Conservation (phyloP, 35 echinoderm and acorn worm species). For the Chiridota heheva region DNA sequence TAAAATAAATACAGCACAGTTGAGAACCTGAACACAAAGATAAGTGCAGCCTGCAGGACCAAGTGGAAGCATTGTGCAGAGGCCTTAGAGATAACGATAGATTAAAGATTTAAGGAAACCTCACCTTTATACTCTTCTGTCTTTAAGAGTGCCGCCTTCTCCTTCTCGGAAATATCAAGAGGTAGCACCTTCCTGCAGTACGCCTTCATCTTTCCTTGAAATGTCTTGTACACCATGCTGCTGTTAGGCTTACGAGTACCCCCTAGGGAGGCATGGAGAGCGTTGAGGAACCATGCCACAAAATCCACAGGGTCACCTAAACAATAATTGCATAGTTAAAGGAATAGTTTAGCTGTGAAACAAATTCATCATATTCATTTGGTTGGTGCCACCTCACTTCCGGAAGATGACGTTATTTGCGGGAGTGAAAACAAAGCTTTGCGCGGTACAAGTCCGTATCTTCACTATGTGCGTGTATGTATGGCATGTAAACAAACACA, state of each 20-base stretch:
- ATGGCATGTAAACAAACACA: too few relatives aligned
- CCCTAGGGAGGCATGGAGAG: conserved; percentile 77
- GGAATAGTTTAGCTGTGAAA: too few relatives aligned
- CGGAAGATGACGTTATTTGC: background rate
- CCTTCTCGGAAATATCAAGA: conserved; percentile 75
- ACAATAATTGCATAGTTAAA: background rate
- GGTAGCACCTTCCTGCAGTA: conserved; percentile 86
- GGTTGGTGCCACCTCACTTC: too few relatives aligned
- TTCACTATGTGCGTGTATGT: too few relatives aligned
- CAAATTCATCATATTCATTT: background rate
- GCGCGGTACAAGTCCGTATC: too few relatives aligned
- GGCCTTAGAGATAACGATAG: background rate
- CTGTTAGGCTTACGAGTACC: conserved; percentile 68
- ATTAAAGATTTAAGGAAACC: background rate
- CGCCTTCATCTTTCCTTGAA: conserved; percentile 90
- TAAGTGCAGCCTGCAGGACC: too few relatives aligned
- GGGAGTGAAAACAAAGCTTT: too few relatives aligned
- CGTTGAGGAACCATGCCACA: conserved; percentile 95
- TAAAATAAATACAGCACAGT: too few relatives aligned
- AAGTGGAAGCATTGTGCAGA: background rate
- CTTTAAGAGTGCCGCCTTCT: conserved; percentile 56
- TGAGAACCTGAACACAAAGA: too few relatives aligned
- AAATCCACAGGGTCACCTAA: conserved; percentile 97
- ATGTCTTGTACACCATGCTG: conserved; percentile 71
- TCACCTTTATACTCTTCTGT: conserved; percentile 96